These are phyloP conservation scores for Onychostruthus taczanowskii DNA, from an alignment of 2,113 vertebrate species.

Conservation along the genomic window DNA sequence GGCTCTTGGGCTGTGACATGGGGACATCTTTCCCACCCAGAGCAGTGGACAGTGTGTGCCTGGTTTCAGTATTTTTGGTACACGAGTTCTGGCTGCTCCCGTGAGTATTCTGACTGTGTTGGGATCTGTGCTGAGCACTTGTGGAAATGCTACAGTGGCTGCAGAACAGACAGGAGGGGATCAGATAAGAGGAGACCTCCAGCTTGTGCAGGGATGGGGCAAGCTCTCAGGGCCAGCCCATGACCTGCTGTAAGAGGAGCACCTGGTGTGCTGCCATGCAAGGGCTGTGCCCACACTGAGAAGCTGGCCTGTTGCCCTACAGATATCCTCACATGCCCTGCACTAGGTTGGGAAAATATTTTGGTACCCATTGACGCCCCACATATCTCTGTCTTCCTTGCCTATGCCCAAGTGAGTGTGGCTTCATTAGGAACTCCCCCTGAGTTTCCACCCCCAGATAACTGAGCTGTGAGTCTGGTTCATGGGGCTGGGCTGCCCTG, in stretches of 20 bases:
- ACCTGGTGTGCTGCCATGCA: background rate
- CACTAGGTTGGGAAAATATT: background rate
- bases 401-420: background rate
- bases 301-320: background rate
- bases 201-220: background rate
- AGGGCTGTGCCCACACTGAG: background rate
- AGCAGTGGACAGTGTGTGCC: background rate
- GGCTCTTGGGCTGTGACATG: background rate
- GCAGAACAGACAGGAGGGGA: background rate
- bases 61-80: background rate
- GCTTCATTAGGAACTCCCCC: background rate
- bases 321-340: rapidly evolving
- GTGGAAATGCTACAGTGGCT: background rate
- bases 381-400: background rate
- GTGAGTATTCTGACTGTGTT: rapidly evolving
- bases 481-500: background rate
- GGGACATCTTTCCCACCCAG: background rate
- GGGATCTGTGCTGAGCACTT: background rate
- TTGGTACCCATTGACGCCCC: background rate
- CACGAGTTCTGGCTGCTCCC: background rate
- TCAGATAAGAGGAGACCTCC: background rate
- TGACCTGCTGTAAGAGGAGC: background rate
- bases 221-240: background rate
- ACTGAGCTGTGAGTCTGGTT: background rate
- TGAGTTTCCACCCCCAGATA: background rate